Percentiles rank a stretch among this genome's conserved stretches.
These are phyloP conservation scores for Psilopsiagon aurifrons DNA, from an alignment of 2,113 vertebrate species.

Conservation along the genomic window DNA sequence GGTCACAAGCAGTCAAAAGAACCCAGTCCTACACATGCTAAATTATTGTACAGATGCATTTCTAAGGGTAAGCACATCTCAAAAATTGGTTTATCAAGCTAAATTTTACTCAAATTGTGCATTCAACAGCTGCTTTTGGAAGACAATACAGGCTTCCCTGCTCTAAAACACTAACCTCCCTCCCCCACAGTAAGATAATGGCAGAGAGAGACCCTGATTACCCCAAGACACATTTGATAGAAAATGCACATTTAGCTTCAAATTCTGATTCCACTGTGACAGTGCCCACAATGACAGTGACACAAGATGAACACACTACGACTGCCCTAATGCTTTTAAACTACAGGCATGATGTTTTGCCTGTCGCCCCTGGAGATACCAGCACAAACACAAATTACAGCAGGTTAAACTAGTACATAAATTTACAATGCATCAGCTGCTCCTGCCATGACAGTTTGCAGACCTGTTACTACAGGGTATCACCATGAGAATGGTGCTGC, in stretches of 20 bases:
- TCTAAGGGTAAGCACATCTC: neutral
- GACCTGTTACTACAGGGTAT: conserved; percentile 20
- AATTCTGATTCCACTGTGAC: neutral
- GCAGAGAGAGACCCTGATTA: neutral
- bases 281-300: neutral
- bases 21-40: neutral
- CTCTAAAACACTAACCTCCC: neutral
- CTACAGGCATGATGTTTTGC: neutral
- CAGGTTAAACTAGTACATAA: neutral
- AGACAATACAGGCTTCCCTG: neutral
- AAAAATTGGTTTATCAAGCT: neutral
- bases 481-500: neutral
- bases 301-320: neutral
- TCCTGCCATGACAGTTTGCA: neutral
- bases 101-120: neutral
- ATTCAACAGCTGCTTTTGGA: neutral
- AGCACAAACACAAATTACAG: neutral
- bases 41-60: neutral
- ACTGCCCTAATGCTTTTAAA: neutral
- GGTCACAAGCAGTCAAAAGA: neutral
- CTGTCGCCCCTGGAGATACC: neutral
- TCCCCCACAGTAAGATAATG: rapidly evolving
- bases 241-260: neutral
- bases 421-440: neutral
- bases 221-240: neutral